phyloP scores from a whole-genome alignment of 1,140 invertebrate genomes.

The Drosophila parvula region DNA sequence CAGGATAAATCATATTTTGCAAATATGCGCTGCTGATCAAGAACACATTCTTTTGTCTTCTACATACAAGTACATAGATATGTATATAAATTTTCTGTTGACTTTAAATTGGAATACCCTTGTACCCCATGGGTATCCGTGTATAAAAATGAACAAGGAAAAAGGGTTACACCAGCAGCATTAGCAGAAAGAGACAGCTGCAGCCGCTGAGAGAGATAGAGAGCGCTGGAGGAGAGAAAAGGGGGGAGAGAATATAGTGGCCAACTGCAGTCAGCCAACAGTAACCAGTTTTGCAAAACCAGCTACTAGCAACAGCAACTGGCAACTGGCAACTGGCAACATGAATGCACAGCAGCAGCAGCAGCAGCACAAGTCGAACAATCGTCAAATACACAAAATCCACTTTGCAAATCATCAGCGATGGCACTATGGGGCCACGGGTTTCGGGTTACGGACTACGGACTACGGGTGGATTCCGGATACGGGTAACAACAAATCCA shows the following conservation, averaged over 20 bases:
- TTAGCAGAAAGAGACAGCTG: constrained; percentile 17
- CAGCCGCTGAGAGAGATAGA: neutral
- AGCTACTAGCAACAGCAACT: constrained; percentile 34
- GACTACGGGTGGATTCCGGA: constrained; percentile 19
- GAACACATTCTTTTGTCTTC: neutral
- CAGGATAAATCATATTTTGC: neutral
- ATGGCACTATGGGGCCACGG: constrained; percentile 38
- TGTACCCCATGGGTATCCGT: neutral
- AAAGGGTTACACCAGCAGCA: constrained; percentile 51
- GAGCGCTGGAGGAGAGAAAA: constrained; percentile 9
- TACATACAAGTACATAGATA: neutral
- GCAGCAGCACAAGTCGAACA: constrained; percentile 66
- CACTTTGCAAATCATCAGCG: constrained; percentile 78
- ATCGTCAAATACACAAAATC: constrained; percentile 80
- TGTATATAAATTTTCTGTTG: neutral
- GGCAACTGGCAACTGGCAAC: constrained; percentile 16
- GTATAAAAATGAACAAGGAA: constrained; percentile 11
- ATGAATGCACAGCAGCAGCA: constrained; percentile 29
- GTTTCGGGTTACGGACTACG: constrained; percentile 1
- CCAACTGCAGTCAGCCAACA: constrained; percentile 45
- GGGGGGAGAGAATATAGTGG: constrained; percentile 1
- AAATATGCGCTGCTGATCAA: neutral
- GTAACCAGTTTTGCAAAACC: constrained; percentile 72
- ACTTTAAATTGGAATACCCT: neutral
- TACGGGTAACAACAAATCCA: constrained; percentile 20